A percentile compares a stretch with the other conserved stretches of the same genome.
Conservation (phyloP, 2,113 vertebrate species). For the Thomomys bottae region DNA sequence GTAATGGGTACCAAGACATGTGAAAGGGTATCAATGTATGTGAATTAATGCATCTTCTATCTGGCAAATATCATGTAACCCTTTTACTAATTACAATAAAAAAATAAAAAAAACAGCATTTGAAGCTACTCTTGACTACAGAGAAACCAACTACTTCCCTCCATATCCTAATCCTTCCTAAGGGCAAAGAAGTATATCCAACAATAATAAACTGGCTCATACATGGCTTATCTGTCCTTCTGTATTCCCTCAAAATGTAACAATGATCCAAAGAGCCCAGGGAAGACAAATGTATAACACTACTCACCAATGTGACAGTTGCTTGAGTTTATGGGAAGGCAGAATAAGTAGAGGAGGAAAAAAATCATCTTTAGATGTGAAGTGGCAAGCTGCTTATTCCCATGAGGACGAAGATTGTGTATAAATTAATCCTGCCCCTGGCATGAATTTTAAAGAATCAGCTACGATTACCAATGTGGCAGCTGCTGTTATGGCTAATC, state of each 20-base stretch:
- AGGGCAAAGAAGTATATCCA: not conserved
- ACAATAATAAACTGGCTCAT: not conserved
- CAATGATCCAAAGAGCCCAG: not conserved
- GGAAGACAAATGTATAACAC: not conserved
- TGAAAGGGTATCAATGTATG: too few species aligned
- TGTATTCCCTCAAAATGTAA: not conserved
- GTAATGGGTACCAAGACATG: too few species aligned
- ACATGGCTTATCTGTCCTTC: not conserved
- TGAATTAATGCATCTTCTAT: too few species aligned
- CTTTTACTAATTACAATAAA: too few species aligned
- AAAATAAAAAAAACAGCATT: too few species aligned
- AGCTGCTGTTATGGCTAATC: not conserved
- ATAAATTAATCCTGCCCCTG: slow-evolving; percentile 30
- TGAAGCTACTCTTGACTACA: too few species aligned
- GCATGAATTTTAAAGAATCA: slow-evolving; percentile 1
- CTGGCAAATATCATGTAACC: too few species aligned
- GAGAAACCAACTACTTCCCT: not conserved
- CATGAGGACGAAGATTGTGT: not conserved
- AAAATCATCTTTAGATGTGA: slow-evolving; percentile 37
- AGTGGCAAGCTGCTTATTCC: slow-evolving; percentile 28
- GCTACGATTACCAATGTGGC: not conserved
- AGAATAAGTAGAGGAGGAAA: slow-evolving; percentile 4
- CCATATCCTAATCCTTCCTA: not conserved
- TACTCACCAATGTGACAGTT: not conserved
- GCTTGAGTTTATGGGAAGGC: not conserved